Conservation (phyloP, 2,888 invertebrate genomes). For the Cacoxenus indagator region DNA sequence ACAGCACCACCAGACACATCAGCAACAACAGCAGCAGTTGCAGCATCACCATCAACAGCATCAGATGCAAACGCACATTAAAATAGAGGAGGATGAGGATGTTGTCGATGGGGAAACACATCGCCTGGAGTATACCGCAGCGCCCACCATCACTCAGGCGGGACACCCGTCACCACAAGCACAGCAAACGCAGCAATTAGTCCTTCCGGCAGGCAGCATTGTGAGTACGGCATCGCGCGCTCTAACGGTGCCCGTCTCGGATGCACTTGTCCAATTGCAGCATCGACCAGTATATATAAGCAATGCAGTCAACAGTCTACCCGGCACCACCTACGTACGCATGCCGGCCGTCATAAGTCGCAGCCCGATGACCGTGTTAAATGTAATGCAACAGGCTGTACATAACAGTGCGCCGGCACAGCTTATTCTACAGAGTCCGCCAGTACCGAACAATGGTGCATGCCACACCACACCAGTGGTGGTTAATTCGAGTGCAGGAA, state of each 20-base stretch:
- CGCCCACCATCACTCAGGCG: conserved; percentile 36
- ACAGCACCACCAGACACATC: conserved; percentile 26
- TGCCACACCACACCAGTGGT: conserved; percentile 40
- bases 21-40: conserved; percentile 25
- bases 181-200: conserved; percentile 52
- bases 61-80: conserved; percentile 50
- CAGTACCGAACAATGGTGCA: conserved; percentile 30
- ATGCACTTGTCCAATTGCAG: conserved; percentile 60
- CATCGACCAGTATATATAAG: conserved; percentile 67
- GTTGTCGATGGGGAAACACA: conserved; percentile 35
- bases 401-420: conserved; percentile 53
- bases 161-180: no score
- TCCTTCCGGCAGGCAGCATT: conserved; percentile 60
- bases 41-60: conserved; percentile 25
- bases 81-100: conserved; percentile 54
- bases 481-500: conserved; percentile 32
- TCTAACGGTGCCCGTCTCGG: conserved; percentile 58
- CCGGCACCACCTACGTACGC: conserved; percentile 60
- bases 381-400: conserved; percentile 60
- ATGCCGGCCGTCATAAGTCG: conserved; percentile 65
- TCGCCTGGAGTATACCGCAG: conserved; percentile 51
- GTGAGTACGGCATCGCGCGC: conserved; percentile 55
- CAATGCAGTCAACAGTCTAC: conserved; percentile 56
- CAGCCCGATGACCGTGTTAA: conserved; percentile 63
- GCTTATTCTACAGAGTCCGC: conserved; percentile 55